These are phyloP conservation scores for Platycnemis pennipes DNA, from an alignment of 2,888 invertebrate genomes.

Conservation along the genomic window DNA sequence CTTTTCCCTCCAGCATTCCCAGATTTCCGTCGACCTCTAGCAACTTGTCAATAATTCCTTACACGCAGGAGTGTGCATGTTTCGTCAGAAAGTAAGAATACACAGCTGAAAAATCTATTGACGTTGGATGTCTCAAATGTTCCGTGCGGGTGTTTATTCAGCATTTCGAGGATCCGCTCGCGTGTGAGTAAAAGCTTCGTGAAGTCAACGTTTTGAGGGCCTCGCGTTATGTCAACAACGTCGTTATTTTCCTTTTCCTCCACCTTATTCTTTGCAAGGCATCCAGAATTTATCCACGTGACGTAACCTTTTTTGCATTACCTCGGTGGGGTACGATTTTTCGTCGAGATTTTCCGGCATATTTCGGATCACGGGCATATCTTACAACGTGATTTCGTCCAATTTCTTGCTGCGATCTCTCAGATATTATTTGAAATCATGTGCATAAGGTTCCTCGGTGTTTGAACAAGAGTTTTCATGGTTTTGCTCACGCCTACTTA, in stretches of 20 bases:
- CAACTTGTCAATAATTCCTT: not conserved
- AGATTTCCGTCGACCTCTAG: not conserved
- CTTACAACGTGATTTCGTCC: too few relatives aligned
- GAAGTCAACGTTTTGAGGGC: not conserved
- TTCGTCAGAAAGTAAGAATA: not conserved
- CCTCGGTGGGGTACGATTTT: not conserved
- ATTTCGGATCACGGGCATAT: not conserved
- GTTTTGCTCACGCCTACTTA: too few relatives aligned
- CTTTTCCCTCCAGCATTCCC: too few relatives aligned
- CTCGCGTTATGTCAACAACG: not conserved
- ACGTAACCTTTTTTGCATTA: not conserved
- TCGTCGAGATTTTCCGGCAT: not conserved
- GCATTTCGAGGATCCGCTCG: not conserved
- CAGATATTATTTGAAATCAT: too few relatives aligned
- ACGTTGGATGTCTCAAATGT: not conserved
- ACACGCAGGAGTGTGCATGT: not conserved
- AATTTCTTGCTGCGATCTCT: too few relatives aligned
- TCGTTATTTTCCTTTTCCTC: not conserved
- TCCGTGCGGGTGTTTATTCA: not conserved
- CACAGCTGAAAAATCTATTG: not conserved
- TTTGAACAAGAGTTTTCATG: too few relatives aligned
- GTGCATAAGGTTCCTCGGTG: too few relatives aligned
- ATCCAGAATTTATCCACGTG: not conserved
- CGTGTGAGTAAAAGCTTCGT: not conserved
- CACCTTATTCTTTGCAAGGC: not conserved